Evolutionary conservation across 2,797 vertebrate genomes (phyloP).

Genomic region (Betta splendens): DNA sequence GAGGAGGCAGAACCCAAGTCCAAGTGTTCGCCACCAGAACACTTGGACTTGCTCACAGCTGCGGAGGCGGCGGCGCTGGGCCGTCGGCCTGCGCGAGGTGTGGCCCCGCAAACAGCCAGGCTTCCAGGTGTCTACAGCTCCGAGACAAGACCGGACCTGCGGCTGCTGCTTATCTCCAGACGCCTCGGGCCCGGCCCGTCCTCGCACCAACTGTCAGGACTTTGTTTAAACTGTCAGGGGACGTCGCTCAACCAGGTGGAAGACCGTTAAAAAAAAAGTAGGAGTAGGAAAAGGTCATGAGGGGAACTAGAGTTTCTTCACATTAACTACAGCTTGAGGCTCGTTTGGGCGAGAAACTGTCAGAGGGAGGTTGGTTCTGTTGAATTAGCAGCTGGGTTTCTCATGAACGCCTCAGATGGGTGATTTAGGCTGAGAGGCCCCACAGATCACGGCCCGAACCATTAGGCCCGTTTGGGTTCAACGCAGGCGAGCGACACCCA

Average conservation of each 20-base stretch:
- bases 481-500: constrained; percentile 70
- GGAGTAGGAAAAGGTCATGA: constrained; percentile 48
- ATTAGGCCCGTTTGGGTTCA: not conserved
- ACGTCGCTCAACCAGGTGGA: constrained; percentile 54
- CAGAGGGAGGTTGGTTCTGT: constrained; percentile 14
- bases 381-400: constrained; percentile 22
- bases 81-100: no score
- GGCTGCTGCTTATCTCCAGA: constrained; percentile 63
- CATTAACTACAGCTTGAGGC: constrained; percentile 35
- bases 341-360: constrained; percentile 40
- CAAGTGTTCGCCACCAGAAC: constrained; percentile 29
- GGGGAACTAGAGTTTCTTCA: constrained; percentile 47
- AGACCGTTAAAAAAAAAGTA: constrained; percentile 2
- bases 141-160: constrained; percentile 89
- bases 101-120: constrained; percentile 77
- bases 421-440: not conserved
- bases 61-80: no score
- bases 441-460: not conserved
- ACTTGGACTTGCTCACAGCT: not conserved
- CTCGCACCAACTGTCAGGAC: constrained; percentile 55
- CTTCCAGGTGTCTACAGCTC: constrained; percentile 86
- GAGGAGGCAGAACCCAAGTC: constrained; percentile 35
- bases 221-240: constrained; percentile 50
- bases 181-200: constrained; percentile 59
- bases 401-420: not conserved